Evolutionary conservation across 37 sponge, comb jelly and placozoan genomes (phyloP).

Genomic region (Amphimedon queenslandica): DNA sequence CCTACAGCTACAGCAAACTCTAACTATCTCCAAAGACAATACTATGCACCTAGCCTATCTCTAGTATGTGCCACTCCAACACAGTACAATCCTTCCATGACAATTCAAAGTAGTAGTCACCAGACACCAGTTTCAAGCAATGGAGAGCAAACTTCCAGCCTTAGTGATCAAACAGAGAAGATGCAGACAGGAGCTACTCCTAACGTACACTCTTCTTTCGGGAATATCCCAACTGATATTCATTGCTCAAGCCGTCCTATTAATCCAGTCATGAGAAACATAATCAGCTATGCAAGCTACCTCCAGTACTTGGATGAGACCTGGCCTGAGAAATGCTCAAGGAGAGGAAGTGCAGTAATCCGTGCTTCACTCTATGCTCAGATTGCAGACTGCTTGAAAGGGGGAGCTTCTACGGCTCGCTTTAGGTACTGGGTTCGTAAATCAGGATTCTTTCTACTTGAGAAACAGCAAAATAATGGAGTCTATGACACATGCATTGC

Average conservation of each 20-base stretch:
- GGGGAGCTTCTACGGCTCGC: conserved; percentile 21
- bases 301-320: conserved; percentile 34
- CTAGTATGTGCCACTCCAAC: too few species aligned
- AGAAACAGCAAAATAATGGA: conserved; percentile 8
- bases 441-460: conserved; percentile 40
- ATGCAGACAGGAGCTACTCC: neutral
- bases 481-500: conserved; percentile 17
- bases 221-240: neutral
- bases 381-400: conserved; percentile 22
- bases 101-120: neutral
- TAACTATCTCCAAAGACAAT: too few species aligned
- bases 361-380: conserved; percentile 33
- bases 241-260: neutral
- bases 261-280: conserved; percentile 2
- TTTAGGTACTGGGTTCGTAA: conserved; percentile 41
- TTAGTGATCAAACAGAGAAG: neutral
- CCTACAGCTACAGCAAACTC: too few species aligned
- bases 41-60: too few species aligned
- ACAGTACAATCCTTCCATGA: neutral
- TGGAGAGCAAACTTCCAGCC: neutral
- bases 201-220: neutral
- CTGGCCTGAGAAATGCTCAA: conserved; percentile 29
- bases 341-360: conserved; percentile 32
- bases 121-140: neutral
- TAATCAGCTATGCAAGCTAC: neutral